phyloP scores from a whole-genome alignment of 2,113 vertebrate genomes.

The Orthonyx spaldingii region DNA sequence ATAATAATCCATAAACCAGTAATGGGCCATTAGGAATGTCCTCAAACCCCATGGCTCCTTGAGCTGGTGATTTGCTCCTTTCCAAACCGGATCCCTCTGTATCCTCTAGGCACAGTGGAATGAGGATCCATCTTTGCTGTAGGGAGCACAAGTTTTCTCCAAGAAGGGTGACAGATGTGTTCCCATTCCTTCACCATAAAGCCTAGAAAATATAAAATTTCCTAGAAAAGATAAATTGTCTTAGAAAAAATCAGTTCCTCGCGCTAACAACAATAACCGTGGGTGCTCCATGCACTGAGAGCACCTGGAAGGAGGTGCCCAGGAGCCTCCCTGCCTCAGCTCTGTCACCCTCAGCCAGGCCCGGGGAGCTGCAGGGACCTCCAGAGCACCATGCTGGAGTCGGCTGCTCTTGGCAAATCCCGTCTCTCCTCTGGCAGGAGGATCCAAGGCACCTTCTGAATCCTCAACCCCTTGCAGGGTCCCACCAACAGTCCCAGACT shows the following conservation, averaged over 20 bases:
- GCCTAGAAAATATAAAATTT: neutral
- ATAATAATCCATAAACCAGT: neutral
- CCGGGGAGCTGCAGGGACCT: neutral
- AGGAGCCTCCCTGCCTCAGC: neutral
- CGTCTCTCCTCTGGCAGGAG: accelerated
- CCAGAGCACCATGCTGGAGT: neutral
- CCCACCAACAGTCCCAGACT: neutral
- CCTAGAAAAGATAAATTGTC: neutral
- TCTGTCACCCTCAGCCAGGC: neutral
- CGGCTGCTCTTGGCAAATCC: accelerated
- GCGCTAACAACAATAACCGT: accelerated
- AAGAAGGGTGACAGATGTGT: accelerated
- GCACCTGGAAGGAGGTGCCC: neutral
- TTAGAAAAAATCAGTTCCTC: too few species aligned
- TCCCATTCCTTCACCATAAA: neutral
- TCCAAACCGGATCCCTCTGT: neutral
- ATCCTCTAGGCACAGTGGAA: neutral
- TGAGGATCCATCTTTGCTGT: accelerated
- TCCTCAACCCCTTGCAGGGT: accelerated
- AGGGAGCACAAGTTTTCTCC: accelerated
- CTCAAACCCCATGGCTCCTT: neutral
- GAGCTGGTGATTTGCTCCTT: neutral
- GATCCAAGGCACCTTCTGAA: neutral
- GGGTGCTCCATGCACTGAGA: accelerated
- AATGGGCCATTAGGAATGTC: accelerated